These are phyloP conservation scores for Anodontia alba DNA, from an alignment of 2,888 invertebrate species.

Conservation along the genomic window DNA sequence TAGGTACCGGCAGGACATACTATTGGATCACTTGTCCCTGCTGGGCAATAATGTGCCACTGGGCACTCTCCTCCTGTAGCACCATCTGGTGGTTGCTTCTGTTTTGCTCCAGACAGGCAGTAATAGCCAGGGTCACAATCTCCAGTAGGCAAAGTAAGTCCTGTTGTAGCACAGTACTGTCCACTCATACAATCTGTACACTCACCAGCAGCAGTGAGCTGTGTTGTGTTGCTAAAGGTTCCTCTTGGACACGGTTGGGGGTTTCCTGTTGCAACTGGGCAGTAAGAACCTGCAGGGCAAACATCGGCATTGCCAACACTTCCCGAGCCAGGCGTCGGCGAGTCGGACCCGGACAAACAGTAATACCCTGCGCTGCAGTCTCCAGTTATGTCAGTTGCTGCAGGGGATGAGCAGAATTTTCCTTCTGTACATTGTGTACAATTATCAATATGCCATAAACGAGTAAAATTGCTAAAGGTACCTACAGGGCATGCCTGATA, in stretches of 20 bases:
- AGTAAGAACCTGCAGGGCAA: conserved; percentile 81
- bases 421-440: conserved; percentile 82
- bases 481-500: conserved; percentile 81
- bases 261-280: conserved; percentile 69
- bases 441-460: conserved; percentile 73
- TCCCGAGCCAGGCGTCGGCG: conserved; percentile 71
- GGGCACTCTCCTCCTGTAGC: conserved; percentile 79
- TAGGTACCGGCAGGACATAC: conserved; percentile 74
- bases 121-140: conserved; percentile 77
- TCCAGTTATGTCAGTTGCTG: conserved; percentile 73
- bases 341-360: conserved; percentile 77
- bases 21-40: conserved; percentile 79
- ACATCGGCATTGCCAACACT: conserved; percentile 77
- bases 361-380: conserved; percentile 77
- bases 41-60: conserved; percentile 77
- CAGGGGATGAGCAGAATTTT: conserved; percentile 75
- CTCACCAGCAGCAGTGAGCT: conserved; percentile 59
- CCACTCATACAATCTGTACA: conserved; percentile 75
- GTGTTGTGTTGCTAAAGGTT: conserved; percentile 72
- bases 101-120: conserved; percentile 75
- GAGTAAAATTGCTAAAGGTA: conserved; percentile 74
- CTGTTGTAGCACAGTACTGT: conserved; percentile 74
- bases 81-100: conserved; percentile 72
- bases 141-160: conserved; percentile 76
- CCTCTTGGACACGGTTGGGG: conserved; percentile 78